Conservation (phyloP, 2,113 vertebrate genomes). For the Oncorhynchus gorbuscha region DNA sequence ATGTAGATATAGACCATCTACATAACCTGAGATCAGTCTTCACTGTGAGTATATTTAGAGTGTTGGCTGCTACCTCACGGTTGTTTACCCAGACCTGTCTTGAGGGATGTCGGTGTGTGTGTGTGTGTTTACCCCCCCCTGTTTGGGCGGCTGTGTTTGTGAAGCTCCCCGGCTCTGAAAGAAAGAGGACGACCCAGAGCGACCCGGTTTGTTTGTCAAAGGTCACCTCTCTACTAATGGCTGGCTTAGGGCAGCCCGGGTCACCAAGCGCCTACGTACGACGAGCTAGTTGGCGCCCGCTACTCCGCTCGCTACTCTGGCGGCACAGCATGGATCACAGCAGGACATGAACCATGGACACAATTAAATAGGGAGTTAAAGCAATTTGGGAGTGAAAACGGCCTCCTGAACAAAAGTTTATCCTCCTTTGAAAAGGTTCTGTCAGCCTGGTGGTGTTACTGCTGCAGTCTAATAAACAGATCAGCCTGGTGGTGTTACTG, state of each 20-base stretch:
- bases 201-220: slow-evolving; percentile 46
- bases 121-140: not conserved
- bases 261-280: slow-evolving; percentile 1
- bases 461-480: too few relatives aligned
- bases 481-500: too few relatives aligned
- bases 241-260: slow-evolving; percentile 31
- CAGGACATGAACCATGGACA: slow-evolving; percentile 40
- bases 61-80: too few relatives aligned
- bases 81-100: too few relatives aligned
- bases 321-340: slow-evolving; percentile 9
- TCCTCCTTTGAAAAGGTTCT: not conserved
- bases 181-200: not conserved
- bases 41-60: too few relatives aligned
- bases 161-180: slow-evolving; percentile 39
- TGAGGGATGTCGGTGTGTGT: too few relatives aligned
- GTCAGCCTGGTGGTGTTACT: too few relatives aligned
- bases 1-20: too few relatives aligned
- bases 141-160: slow-evolving; percentile 54
- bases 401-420: slow-evolving; percentile 19
- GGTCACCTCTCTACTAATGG: slow-evolving; percentile 53
- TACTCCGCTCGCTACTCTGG: too few relatives aligned
- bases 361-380: slow-evolving; percentile 26
- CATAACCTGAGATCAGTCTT: too few relatives aligned
- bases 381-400: slow-evolving; percentile 29
- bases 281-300: not conserved